Base-by-base conservation (phyloP, 1,140 invertebrate species). In the Sycophila sp. region DNA sequence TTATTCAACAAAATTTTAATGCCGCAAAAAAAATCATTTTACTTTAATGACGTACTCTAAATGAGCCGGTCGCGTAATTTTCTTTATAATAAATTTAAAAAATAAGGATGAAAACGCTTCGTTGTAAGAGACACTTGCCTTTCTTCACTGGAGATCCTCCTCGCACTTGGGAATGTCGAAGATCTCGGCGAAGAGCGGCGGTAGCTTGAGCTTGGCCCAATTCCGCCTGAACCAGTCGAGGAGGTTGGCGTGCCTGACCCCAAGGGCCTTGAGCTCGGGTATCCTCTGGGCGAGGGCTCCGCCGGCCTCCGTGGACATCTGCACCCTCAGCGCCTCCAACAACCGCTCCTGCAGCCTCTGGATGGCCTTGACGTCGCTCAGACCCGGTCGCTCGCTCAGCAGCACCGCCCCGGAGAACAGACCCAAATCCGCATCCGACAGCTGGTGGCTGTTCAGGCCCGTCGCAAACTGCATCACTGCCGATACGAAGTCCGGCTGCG, bases 151-250 rank as follows among this genome's bases (percentile, higher is more conserved):
- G 66, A 91, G 83, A 83, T 93, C 91, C 78, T 94, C 93, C 78
- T 94, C 93, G 79, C 91, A 91, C 86, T 95, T 97, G 53, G 96
- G 96, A 88, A 99, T 98, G 89, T 99, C 97, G 85, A 98, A 98
- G 77, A 98, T 98, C 87, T 99, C 97, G 26, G 96, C 95, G 84
- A 97, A 98, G 38, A 99, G 90, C 1, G 96, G 95, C 34, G 96
- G 96, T 76, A 98, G 88, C 70, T 91, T 89, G 36, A 97, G 88
- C 76, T 92, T 92, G 65, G 89, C 89, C 96, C 96, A 98, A 85
- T 97, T 93, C 68, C 90, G 86, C 71, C 96, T 90, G 83, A 96
- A 97, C 95, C 96, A 98, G 77, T 94, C 91, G 72, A 98, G 88
- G 74, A 96, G 92, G 76, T 93, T 91, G 71, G 91, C 89, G 84